These are phyloP conservation scores for Phylloscopus collybita DNA, from an alignment of 2,797 vertebrate species.

Conservation along the genomic window DNA sequence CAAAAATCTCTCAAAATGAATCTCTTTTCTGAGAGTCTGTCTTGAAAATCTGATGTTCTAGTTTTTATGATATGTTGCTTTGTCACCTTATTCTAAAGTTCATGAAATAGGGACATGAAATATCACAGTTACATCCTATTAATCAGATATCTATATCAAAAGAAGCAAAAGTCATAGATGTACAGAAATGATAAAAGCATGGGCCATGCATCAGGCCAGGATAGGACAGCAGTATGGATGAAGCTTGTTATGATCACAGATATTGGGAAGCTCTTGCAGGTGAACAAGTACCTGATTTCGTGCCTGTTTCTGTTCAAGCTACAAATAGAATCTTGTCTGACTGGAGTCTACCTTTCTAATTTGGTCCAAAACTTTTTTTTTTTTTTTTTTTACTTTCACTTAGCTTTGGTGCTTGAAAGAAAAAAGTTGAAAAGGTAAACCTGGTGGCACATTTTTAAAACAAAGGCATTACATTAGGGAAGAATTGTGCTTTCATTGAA, in stretches of 20 bases:
- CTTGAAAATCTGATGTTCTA: not conserved
- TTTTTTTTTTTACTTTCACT: not conserved
- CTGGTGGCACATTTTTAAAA: not conserved
- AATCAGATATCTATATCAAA: not conserved
- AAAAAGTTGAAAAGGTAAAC: not conserved
- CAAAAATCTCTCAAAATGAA: not conserved
- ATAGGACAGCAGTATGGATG: not conserved
- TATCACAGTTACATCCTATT: not conserved
- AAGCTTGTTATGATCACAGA: not conserved
- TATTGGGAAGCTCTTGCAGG: not conserved
- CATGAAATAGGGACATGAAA: not conserved
- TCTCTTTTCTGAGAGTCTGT: not conserved
- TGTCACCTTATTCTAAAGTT: constrained; percentile 4
- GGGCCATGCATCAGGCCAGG: too few species aligned
- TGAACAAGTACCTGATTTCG: not conserved
- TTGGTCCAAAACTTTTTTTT: not conserved
- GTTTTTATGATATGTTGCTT: constrained; percentile 15
- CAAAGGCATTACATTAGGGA: not conserved
- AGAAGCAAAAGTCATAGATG: not conserved
- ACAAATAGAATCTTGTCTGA: not conserved
- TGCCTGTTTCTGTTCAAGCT: not conserved
- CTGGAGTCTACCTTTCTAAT: not conserved
- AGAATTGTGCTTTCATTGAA: not conserved
- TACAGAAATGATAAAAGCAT: not conserved
- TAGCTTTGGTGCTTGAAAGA: not conserved